Base-by-base conservation (phyloP, 2,797 vertebrate genomes). In the Onychomys arenicola region DNA sequence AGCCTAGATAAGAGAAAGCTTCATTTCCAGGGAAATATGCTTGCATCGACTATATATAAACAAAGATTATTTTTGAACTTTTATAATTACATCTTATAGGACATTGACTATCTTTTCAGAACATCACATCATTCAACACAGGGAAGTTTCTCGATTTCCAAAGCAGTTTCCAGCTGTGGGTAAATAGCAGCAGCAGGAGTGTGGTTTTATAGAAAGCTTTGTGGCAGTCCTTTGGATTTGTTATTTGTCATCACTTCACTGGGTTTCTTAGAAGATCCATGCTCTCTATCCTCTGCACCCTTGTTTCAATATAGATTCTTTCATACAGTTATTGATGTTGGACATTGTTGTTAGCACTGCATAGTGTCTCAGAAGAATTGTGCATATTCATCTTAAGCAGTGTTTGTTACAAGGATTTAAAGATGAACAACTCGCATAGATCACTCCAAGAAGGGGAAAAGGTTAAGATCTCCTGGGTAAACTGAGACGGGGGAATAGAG, bases 21-120 rank as follows among this genome's bases (percentile, higher is more conserved):
- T 88, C 43, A 71, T 88, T 95, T 96, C 21, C 49, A 73, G 77
- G 63, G 37, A 95, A 96, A 90, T 57, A 73, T 3, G 16, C 8
- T 92, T 91, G 40, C 2, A 43, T 86, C 78, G 67, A 77, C 29
- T 11, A 46, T 21, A 10, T 87, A 67, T 83, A 89, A 93, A 83
- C 40, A 95, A 96, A 90, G 25, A 34, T 49, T 96, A 84, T 21
- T 71, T 93, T 83, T 61, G 49, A 16, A 43, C 25, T 29, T 76
- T 73, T 59, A 92, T 67, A 94, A 61, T 37, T 32, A 40, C 37
- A 81, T 89, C 78, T 40, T 71, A 73, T 77, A 82, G 52, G 43
- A 55, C 8, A 21, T 49, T 96, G 61, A 32, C 46, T 86, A 23
- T 94, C 77, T 92, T 88, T 78, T 86, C 25, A 84, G 88, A 94